Conservation (phyloP, 2,888 invertebrate species). For the Agrochola litura region DNA sequence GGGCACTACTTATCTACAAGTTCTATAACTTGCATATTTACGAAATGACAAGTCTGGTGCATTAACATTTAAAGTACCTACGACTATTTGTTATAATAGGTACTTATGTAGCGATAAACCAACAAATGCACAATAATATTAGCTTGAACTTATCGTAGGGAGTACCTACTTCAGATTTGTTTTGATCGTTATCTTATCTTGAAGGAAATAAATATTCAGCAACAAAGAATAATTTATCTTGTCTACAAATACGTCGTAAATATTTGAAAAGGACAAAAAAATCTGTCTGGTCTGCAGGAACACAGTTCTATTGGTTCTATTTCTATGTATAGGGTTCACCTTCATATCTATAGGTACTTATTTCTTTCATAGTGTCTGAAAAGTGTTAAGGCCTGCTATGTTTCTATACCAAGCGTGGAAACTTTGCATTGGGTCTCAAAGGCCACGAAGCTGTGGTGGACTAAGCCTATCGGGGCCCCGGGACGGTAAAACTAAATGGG, state of each 20-base stretch:
- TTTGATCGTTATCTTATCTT: conserved; percentile 42
- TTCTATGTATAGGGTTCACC: background rate
- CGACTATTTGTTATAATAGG: no score
- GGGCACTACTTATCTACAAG: no score
- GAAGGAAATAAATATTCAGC: conserved; percentile 25
- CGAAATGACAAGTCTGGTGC: no score
- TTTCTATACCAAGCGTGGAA: background rate
- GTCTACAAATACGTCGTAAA: conserved; percentile 27
- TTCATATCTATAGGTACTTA: no score
- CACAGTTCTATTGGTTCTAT: background rate
- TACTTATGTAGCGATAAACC: background rate
- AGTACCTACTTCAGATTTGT: conserved; percentile 22
- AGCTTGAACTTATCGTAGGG: conserved; percentile 12
- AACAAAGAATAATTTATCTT: conserved; percentile 34
- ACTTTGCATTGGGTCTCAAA: background rate
- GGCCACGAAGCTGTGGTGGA: background rate
- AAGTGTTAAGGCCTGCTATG: background rate
- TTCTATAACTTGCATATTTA: background rate
- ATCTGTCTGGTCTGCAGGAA: conserved; percentile 5
- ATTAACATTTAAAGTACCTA: no score
- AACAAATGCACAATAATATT: conserved; percentile 40
- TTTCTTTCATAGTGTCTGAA: background rate
- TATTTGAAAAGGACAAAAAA: conserved; percentile 33
- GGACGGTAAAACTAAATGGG: no score
- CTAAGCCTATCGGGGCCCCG: no score